Evolutionary conservation across 2,888 invertebrate species (phyloP).

Genomic region (Cancer borealis): DNA sequence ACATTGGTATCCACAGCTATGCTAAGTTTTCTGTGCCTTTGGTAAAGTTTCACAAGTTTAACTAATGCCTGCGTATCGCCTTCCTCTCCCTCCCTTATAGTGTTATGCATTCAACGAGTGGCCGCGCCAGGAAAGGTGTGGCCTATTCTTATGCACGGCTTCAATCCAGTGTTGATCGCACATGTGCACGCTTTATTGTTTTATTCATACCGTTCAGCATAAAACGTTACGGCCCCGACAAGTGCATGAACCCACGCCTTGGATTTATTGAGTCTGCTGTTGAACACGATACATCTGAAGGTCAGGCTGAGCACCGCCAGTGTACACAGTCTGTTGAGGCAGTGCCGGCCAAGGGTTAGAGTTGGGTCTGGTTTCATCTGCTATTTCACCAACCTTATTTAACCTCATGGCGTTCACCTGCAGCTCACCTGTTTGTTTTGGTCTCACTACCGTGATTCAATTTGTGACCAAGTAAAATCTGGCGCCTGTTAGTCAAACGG

Average conservation of each 20-base stretch:
- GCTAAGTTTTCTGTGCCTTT: neutral
- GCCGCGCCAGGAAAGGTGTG: constrained; percentile 48
- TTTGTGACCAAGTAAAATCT: constrained; percentile 13
- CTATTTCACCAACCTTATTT: neutral
- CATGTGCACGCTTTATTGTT: constrained; percentile 49
- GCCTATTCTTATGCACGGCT: constrained; percentile 56
- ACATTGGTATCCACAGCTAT: neutral
- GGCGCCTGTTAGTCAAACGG: neutral
- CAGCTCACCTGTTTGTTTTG: neutral
- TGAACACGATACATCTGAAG: constrained; percentile 44
- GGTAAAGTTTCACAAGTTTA: constrained; percentile 26
- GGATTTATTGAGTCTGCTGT: constrained; percentile 53
- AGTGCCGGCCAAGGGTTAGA: neutral
- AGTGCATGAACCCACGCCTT: constrained; percentile 47
- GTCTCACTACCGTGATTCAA: neutral
- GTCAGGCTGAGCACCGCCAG: constrained; percentile 35
- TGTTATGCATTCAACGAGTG: neutral
- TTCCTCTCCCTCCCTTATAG: neutral
- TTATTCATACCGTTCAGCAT: constrained; percentile 59
- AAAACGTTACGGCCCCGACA: constrained; percentile 46
- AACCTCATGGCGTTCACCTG: neutral
- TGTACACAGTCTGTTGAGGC: constrained; percentile 11
- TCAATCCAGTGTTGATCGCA: constrained; percentile 45
- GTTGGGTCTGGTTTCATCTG: neutral
- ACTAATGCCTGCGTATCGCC: constrained; percentile 9